Evolutionary conservation across 2,113 vertebrate genomes (phyloP), one percentile per base, ranked within the genome.

Genomic region (Procapra przewalskii): DNA sequence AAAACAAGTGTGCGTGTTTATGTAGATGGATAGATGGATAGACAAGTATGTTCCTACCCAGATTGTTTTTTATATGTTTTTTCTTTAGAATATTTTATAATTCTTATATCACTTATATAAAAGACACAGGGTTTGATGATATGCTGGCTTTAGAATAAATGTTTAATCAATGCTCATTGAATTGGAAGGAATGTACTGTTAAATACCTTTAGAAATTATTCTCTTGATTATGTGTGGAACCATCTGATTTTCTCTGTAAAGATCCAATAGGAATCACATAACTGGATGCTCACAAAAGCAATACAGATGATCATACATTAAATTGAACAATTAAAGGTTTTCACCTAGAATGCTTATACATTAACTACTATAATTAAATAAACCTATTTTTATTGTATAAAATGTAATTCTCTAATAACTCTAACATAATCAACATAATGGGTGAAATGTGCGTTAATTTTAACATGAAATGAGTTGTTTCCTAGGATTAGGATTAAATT

Each of bases 361-460:
- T 50, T 89, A 83, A 71, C 57, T 2, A 36, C 9, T 77, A 23
- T 62, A 94, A 85, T 85, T 93, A 93, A 91, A 92, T 88, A 75
- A 17, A 80, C 14, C 15, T 90, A n/a, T n/a, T 64, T 96, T 95
- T 45, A 57, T 75, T 88, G 19, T 82, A 40, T 23, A 91, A 10
- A 91, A 57, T 75, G 52, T 23, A 64, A 15, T 90, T 96, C 17
- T n/a, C 12, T 91, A 95, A 15, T 88, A 81, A 52, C 9, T 52
- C 7, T 52, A 95, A 96, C 8, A 33, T 75, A 14, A 64, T 88
- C 77, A 57, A 84, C 90, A 75, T 87, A 83, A 90, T 17, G 7
- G 5, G 25, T 81, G 55, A 91, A 80, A 97, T 88, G 62, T 96
- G 33, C 11, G 14, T 88, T 97, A 95, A 95, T 95, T n/a, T 88